These are phyloP conservation scores for Ondatra zibethicus DNA, from an alignment of 2,113 vertebrate species.

Conservation along the genomic window DNA sequence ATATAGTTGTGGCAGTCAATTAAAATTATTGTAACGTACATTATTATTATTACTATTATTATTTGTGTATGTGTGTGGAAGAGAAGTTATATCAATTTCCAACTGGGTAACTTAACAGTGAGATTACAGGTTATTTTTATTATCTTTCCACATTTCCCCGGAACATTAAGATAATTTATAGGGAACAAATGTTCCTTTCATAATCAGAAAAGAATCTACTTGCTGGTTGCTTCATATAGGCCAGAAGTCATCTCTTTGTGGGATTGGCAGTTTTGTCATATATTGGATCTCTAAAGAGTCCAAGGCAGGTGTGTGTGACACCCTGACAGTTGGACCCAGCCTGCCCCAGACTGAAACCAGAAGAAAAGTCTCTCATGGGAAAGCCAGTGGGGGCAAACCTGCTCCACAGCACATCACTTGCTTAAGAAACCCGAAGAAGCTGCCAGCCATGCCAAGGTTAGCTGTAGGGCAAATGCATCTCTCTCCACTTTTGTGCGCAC, in stretches of 20 bases:
- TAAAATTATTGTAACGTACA: background rate
- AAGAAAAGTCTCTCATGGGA: background rate
- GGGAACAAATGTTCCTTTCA: background rate
- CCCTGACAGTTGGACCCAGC: background rate
- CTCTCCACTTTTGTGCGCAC: background rate
- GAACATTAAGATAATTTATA: conserved; percentile 30
- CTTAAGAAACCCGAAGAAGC: background rate
- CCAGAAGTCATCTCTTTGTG: background rate
- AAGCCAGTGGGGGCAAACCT: background rate
- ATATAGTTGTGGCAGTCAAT: background rate
- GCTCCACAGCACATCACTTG: background rate
- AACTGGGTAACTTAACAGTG: background rate
- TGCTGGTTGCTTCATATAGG: background rate
- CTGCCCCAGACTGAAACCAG: background rate
- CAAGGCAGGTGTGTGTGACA: background rate
- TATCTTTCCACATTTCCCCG: background rate
- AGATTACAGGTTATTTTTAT: conserved; percentile 10
- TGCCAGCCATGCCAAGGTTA: background rate
- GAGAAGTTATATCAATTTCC: background rate
- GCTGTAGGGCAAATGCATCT: background rate
- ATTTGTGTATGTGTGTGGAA: background rate
- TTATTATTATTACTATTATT: background rate
- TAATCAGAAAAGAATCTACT: background rate
- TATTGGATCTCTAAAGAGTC: background rate
- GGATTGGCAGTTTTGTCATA: background rate